A percentile compares a stretch with the other conserved stretches of the same genome.
Conservation (phyloP, 2,888 invertebrate genomes). For the Neoascia interrupta region DNA sequence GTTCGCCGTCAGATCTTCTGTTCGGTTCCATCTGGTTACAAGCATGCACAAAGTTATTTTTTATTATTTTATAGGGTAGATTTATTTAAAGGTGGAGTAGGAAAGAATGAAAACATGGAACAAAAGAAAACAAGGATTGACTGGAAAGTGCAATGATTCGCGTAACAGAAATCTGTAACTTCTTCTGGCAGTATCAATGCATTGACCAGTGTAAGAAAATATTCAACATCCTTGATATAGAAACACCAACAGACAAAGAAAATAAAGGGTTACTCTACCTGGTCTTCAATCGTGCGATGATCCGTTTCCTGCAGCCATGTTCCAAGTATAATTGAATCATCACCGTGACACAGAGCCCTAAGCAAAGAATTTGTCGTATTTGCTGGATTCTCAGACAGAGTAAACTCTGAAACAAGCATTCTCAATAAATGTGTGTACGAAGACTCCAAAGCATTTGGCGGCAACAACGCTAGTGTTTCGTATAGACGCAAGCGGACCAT, state of each 20-base stretch:
- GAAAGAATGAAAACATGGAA: no score
- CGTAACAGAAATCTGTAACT: no score
- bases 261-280: conserved; percentile 82
- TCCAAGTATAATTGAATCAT: conserved; percentile 94
- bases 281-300: conserved; percentile 97
- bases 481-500: conserved; percentile 96
- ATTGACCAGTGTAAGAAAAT: no score
- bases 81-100: no score
- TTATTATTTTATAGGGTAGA: conserved; percentile 22
- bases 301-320: conserved; percentile 98
- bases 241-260: not conserved
- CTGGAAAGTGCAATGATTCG: no score
- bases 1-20: conserved; percentile 89
- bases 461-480: conserved; percentile 89
- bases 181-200: no score
- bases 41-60: conserved; percentile 59
- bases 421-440: conserved; percentile 93
- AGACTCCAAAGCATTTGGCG: conserved; percentile 89
- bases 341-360: conserved; percentile 90
- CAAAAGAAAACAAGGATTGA: no score
- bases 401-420: conserved; percentile 96
- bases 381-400: conserved; percentile 94
- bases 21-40: conserved; percentile 88
- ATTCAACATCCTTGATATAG: conserved; percentile 6
- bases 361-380: conserved; percentile 93